These are phyloP conservation scores for Trogon surrucura DNA, from an alignment of 2,113 vertebrate species.

Conservation along the genomic window DNA sequence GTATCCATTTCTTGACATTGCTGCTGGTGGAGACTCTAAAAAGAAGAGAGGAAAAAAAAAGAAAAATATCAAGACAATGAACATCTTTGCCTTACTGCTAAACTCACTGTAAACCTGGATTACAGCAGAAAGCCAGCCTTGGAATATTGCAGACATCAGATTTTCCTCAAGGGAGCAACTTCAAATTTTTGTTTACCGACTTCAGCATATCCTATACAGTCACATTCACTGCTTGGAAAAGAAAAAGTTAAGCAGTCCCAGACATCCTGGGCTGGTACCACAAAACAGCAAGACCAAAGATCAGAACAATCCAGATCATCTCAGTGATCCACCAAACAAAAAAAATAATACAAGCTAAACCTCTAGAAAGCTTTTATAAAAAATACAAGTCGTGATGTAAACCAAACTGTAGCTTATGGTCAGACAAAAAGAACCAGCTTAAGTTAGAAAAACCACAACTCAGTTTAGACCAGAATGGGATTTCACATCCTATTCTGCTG, in stretches of 20 bases:
- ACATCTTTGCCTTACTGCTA: background rate
- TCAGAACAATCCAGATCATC: background rate
- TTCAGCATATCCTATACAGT: background rate
- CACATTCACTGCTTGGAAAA: background rate
- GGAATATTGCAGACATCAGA: background rate
- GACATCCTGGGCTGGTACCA: background rate
- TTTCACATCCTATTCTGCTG: background rate
- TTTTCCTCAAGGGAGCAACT: background rate
- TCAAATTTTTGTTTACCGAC: background rate
- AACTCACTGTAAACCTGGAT: background rate
- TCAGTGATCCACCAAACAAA: background rate
- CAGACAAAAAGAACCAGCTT: background rate
- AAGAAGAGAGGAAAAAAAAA: background rate
- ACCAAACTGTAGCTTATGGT: background rate
- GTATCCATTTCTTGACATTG: constrained; percentile 86
- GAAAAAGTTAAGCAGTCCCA: background rate
- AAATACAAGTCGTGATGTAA: background rate
- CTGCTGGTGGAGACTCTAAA: constrained; percentile 71
- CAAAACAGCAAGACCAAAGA: background rate
- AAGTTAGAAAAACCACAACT: background rate
- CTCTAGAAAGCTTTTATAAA: background rate
- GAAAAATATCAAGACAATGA: background rate
- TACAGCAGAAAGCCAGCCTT: background rate
- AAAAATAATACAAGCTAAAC: background rate
- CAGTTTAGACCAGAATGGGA: background rate